These are phyloP conservation scores for Caenorhabditis inopinata DNA, from an alignment of 1,140 invertebrate species.

Conservation along the genomic window DNA sequence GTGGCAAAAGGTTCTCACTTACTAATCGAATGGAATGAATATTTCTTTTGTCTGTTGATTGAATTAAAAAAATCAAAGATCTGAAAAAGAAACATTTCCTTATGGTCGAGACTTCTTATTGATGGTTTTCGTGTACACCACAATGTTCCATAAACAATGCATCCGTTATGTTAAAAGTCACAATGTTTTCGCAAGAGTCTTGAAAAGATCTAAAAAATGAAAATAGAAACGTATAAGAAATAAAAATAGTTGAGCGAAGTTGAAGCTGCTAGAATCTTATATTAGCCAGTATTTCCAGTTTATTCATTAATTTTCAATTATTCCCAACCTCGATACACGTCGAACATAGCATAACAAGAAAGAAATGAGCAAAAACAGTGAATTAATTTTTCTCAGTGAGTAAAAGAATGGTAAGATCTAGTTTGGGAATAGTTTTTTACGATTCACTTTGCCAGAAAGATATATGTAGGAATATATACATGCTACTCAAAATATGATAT, in stretches of 20 bases:
- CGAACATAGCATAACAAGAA: no score
- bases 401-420: no score
- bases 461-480: neutral
- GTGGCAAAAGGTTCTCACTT: neutral
- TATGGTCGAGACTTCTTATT: no score
- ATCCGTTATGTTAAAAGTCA: no score
- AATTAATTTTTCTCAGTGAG: neutral
- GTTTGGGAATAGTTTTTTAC: no score
- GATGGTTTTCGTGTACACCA: no score
- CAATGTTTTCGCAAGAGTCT: neutral
- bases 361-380: slow-evolving; percentile 6
- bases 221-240: neutral
- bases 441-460: neutral
- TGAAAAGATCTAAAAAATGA: neutral
- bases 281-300: neutral
- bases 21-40: neutral
- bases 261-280: neutral
- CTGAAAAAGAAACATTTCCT: no score
- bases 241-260: neutral
- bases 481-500: neutral
- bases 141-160: no score
- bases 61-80: neutral
- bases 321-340: neutral
- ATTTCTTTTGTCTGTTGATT: neutral
- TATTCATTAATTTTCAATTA: neutral